phyloP scores from a whole-genome alignment of 2,888 invertebrate genomes.

The Aricia artaxerxes region DNA sequence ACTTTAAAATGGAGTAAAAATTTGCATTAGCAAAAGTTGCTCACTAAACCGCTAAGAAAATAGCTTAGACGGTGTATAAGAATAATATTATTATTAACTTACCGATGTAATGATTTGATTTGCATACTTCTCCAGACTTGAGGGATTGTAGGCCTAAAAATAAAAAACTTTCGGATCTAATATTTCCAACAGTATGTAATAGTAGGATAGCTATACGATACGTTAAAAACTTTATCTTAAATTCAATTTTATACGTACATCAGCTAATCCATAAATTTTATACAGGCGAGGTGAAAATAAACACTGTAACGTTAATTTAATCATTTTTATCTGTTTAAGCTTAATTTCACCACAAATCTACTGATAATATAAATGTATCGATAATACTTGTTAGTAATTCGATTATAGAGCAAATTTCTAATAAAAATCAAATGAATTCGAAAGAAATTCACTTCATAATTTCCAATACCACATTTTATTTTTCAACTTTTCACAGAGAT shows the following conservation, averaged over 20 bases:
- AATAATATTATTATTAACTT: slow-evolving; percentile 37
- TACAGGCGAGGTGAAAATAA: slow-evolving; percentile 86
- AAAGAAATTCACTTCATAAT: background rate
- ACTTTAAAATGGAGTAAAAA: background rate
- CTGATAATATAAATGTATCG: background rate
- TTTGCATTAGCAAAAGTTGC: background rate
- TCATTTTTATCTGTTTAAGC: slow-evolving; percentile 36
- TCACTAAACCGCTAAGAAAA: background rate
- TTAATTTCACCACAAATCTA: background rate
- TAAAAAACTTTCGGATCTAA: slow-evolving; percentile 40
- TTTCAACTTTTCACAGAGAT: background rate
- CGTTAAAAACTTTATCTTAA: background rate
- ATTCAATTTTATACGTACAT: slow-evolving; percentile 37
- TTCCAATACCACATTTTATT: background rate
- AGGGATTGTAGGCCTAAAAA: slow-evolving; percentile 82
- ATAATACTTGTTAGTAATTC: background rate
- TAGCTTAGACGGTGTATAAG: background rate
- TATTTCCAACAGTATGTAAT: background rate
- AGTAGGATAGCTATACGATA: background rate
- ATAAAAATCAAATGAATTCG: background rate
- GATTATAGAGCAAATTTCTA: background rate
- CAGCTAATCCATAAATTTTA: slow-evolving; percentile 81
- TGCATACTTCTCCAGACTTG: slow-evolving; percentile 86
- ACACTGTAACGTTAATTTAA: slow-evolving; percentile 82
- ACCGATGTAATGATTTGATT: slow-evolving; percentile 86